These are phyloP conservation scores for Scyliorhinus canicula DNA, from an alignment of 2,797 vertebrate species.

Conservation along the genomic window DNA sequence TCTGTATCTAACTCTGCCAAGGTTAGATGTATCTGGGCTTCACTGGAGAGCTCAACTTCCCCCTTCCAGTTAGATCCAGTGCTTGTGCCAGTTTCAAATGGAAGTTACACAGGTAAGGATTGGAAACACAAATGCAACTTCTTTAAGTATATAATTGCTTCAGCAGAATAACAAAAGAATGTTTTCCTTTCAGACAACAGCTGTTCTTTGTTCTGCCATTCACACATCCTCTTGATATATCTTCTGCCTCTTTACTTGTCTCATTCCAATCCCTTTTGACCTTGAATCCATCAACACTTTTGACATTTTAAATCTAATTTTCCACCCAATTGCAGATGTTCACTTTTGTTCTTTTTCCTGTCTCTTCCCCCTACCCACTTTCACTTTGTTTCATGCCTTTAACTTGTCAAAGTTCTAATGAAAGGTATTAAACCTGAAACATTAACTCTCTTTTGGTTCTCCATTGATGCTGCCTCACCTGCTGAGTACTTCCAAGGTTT, in stretches of 20 bases:
- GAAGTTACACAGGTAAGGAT: neutral
- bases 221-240: neutral
- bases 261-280: too few relatives aligned
- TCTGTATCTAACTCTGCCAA: constrained; percentile 64
- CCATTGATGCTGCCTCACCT: too few relatives aligned
- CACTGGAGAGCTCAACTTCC: constrained; percentile 55
- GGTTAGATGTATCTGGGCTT: constrained; percentile 59
- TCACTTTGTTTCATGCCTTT: neutral
- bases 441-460: neutral
- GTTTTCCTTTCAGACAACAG: neutral
- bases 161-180: neutral
- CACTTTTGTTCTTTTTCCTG: neutral
- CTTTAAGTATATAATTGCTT: neutral
- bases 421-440: too few relatives aligned
- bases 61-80: constrained; percentile 48
- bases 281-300: neutral
- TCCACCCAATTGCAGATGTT: neutral
- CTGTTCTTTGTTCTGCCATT: neutral
- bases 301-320: neutral
- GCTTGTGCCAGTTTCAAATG: constrained; percentile 31
- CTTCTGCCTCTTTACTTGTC: neutral
- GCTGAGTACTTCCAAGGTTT: neutral
- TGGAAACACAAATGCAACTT: neutral
- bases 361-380: neutral
- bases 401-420: neutral